These are phyloP conservation scores for Collichthys lucidus DNA, from an alignment of 2,113 vertebrate genomes.

Conservation along the genomic window DNA sequence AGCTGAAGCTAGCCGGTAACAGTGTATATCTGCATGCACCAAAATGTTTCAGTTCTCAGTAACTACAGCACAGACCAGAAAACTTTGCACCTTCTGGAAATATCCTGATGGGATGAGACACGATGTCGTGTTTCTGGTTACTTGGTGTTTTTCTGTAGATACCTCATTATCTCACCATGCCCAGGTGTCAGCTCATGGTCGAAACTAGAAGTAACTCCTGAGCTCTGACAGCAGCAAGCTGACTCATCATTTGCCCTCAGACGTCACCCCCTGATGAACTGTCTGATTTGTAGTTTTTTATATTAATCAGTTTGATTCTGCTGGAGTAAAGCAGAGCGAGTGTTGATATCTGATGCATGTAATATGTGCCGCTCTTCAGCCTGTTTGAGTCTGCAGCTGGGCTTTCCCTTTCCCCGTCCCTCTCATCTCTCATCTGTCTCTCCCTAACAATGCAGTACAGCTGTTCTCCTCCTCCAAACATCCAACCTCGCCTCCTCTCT, in stretches of 20 bases:
- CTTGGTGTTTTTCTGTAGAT: not conserved
- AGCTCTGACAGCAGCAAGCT: not conserved
- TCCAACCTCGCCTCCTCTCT: constrained; percentile 28
- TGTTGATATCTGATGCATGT: constrained; percentile 40
- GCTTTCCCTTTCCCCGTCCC: constrained; percentile 11
- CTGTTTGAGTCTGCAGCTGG: constrained; percentile 33
- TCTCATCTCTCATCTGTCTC: constrained; percentile 46
- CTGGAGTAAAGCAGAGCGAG: constrained; percentile 31
- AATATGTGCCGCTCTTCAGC: not conserved
- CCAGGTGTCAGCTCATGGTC: too few relatives aligned
- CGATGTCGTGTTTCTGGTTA: too few relatives aligned
- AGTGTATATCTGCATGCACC: too few relatives aligned
- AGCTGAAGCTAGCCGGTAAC: too few relatives aligned
- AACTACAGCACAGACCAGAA: too few relatives aligned
- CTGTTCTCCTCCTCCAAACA: constrained; percentile 52
- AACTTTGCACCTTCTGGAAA: not conserved
- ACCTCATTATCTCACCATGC: not conserved
- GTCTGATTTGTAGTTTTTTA: not conserved
- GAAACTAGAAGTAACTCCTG: not conserved
- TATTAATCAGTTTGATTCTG: constrained; percentile 16
- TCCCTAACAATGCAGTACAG: constrained; percentile 54
- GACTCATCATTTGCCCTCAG: not conserved
- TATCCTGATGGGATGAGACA: not conserved
- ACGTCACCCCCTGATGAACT: not conserved
- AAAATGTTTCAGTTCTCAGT: too few relatives aligned